Evolutionary conservation across 1,140 invertebrate genomes (phyloP), one percentile per base, ranked within the genome.

Genomic region (Ceratosolen fusciceps): DNA sequence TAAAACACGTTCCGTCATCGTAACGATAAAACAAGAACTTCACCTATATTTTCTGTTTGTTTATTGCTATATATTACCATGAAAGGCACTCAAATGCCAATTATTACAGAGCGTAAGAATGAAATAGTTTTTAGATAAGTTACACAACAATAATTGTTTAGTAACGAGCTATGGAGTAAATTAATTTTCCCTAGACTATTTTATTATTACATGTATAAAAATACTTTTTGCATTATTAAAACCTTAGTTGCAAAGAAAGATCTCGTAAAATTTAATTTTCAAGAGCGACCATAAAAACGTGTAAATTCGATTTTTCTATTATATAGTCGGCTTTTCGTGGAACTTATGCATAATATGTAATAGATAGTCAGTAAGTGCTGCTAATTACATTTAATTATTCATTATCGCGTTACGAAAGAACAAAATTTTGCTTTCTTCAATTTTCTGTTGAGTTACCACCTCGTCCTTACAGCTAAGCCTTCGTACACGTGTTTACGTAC

Each of bases 1-100:
- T 74, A 60, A 74, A 74, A 29, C 26, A 37, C 31, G 19, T 47
- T 62, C 49, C 43, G 56, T 47, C 43, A 60, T 31, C 54, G 54
- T 58, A 24, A 37, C 43, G 21, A 43, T 56, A 75, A 67, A 75
- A 49, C 52, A 60, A 52, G 29, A 75, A 75, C 39, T 67, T 75
- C 74, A 75, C 58, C 74, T 75, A 49, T 43, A 75, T 75, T 75
- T 75, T 75, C 43, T 47, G n/a, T 74, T 62, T 54, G 43, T 77
- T 77, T 70, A 70, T 58, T 43, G 26, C 67, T 77, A 9, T 26
- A 31, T 43, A 39, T 39, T 47, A 43, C 26, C 49, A 52, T 77
- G n/a, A 56, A 77, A 34, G 4, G 16, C 31, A 54, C 70, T 43
- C 39, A 37, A 71, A 77, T 47, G 37, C 39, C n/a, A 31, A 37